phyloP scores from a whole-genome alignment of 2,113 vertebrate species.

The Cettia cetti region DNA sequence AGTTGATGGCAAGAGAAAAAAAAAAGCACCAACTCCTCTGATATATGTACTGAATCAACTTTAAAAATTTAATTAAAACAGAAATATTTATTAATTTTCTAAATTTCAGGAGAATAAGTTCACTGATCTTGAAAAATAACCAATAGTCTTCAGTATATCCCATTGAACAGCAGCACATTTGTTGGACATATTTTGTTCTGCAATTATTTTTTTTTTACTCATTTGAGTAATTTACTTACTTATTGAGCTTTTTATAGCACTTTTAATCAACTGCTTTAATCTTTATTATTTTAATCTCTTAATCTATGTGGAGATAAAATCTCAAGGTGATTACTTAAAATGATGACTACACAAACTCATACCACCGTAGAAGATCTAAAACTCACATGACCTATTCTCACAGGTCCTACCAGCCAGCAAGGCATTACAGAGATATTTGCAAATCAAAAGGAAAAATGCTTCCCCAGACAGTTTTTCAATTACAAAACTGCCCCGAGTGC shows the following conservation, averaged over 20 bases:
- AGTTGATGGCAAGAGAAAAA: neutral
- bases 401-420: neutral
- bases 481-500: neutral
- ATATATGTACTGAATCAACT: neutral
- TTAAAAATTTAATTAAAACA: neutral
- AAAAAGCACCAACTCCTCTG: neutral
- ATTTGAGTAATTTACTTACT: neutral
- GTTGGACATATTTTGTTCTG: neutral
- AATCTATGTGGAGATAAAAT: conserved; percentile 13
- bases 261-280: neutral
- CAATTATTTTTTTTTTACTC: neutral
- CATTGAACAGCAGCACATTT: neutral
- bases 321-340: conserved; percentile 15
- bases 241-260: neutral
- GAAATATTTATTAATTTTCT: neutral
- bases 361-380: neutral
- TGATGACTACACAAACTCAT: neutral
- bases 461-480: neutral
- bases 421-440: neutral
- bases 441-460: neutral
- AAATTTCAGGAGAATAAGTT: neutral
- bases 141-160: neutral
- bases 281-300: conserved; percentile 40
- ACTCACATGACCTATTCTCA: neutral
- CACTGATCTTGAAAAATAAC: neutral